A percentile compares a stretch with the other conserved stretches of the same genome.
These are phyloP conservation scores for Rhinichthys klamathensis DNA, from an alignment of 2,113 vertebrate genomes.

Conservation along the genomic window DNA sequence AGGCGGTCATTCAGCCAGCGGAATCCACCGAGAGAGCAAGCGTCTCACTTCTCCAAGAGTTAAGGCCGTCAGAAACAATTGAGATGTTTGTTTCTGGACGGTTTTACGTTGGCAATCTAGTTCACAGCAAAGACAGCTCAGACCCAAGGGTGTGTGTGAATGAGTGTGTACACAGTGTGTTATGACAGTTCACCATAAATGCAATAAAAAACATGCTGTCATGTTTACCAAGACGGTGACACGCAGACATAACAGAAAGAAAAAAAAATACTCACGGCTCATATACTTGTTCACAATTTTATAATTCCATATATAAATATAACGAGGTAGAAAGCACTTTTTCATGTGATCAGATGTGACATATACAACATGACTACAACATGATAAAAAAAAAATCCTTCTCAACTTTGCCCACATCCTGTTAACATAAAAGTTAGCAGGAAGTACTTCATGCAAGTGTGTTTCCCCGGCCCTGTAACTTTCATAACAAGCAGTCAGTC, in stretches of 20 bases:
- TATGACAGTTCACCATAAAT: neutral
- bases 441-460: neutral
- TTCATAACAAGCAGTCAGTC: neutral
- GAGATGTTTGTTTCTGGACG: neutral
- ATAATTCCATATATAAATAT: constrained; percentile 51
- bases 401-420: constrained; percentile 43
- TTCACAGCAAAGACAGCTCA: neutral
- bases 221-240: neutral
- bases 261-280: neutral
- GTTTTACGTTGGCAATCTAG: constrained; percentile 7
- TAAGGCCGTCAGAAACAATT: neutral
- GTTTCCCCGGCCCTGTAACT: neutral
- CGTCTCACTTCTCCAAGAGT: neutral
- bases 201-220: constrained; percentile 14
- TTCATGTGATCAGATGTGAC: constrained; percentile 59
- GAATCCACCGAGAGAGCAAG: neutral
- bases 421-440: neutral
- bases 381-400: constrained; percentile 38
- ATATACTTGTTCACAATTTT: neutral
- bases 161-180: constrained; percentile 22
- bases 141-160: constrained; percentile 9
- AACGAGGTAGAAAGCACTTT: constrained; percentile 73
- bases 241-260: neutral
- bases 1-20: neutral
- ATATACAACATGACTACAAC: constrained; percentile 10